Conservation (phyloP, 2,888 invertebrate genomes). For the Coremacera marginata region DNA sequence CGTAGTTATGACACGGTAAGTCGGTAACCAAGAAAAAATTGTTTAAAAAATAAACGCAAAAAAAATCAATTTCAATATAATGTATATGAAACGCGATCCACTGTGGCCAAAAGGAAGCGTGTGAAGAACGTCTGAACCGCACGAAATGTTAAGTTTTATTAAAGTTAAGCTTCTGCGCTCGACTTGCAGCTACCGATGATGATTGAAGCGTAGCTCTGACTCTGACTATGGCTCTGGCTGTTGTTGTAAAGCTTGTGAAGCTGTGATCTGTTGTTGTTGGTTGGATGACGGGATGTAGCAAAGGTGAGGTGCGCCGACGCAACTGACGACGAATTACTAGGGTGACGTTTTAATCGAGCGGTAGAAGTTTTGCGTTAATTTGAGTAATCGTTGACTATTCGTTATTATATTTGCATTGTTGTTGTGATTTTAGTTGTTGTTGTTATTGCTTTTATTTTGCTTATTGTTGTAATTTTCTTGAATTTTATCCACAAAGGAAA, state of each 20-base stretch:
- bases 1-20: background rate
- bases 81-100: slow-evolving; percentile 5
- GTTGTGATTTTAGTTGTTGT: background rate
- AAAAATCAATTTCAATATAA: background rate
- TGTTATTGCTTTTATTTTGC: slow-evolving; percentile 15
- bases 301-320: background rate
- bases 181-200: slow-evolving; percentile 6
- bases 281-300: background rate
- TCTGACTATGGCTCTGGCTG: background rate
- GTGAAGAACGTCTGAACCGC: slow-evolving; percentile 58
- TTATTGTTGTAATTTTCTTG: slow-evolving; percentile 20
- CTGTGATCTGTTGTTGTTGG: background rate
- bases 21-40: background rate
- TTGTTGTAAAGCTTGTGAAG: background rate
- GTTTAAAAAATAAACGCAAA: background rate
- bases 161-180: slow-evolving; percentile 55
- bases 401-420: slow-evolving; percentile 19
- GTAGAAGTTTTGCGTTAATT: slow-evolving; percentile 10
- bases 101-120: slow-evolving; percentile 14
- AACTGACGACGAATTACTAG: background rate
- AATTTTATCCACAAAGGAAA: background rate
- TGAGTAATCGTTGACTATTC: slow-evolving; percentile 29
- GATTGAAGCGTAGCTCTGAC: background rate
- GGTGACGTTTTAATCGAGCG: slow-evolving; percentile 23
- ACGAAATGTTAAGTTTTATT: slow-evolving; percentile 65